These are phyloP conservation scores for Augochlorella aurata DNA, from an alignment of 2,888 invertebrate genomes.

Conservation along the genomic window DNA sequence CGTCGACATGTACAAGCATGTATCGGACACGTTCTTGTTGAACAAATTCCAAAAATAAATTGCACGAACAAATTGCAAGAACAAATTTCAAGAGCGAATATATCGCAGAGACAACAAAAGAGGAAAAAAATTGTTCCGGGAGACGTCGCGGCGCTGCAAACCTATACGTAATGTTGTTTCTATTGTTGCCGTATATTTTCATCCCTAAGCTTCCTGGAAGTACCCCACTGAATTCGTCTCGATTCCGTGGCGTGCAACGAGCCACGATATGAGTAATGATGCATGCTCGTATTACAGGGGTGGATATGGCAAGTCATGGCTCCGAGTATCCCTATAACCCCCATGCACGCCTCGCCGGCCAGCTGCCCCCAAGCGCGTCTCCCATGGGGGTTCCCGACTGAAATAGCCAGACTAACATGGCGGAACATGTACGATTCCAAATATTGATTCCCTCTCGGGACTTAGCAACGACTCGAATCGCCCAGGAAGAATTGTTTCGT, in stretches of 20 bases:
- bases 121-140: neutral
- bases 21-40: too few relatives aligned
- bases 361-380: conserved; percentile 69
- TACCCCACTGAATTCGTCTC: conserved; percentile 64
- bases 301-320: conserved; percentile 80
- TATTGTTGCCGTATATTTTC: conserved; percentile 61
- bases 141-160: conserved; percentile 53
- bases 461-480: conserved; percentile 40
- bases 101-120: neutral
- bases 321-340: conserved; percentile 75
- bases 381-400: conserved; percentile 69
- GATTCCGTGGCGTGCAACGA: conserved; percentile 78
- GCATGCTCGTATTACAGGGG: conserved; percentile 79
- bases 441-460: conserved; percentile 80
- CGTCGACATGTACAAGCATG: too few relatives aligned
- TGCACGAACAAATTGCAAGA: neutral
- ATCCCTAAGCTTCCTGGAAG: conserved; percentile 65
- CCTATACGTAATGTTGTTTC: conserved; percentile 39
- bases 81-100: too few relatives aligned
- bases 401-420: conserved; percentile 75
- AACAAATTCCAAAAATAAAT: too few relatives aligned
- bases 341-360: conserved; percentile 58
- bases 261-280: conserved; percentile 82
- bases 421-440: conserved; percentile 78
- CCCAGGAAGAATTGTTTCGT: conserved; percentile 35